phyloP scores from a whole-genome alignment of 1,140 invertebrate genomes.

The Tachypleus tridentatus region DNA sequence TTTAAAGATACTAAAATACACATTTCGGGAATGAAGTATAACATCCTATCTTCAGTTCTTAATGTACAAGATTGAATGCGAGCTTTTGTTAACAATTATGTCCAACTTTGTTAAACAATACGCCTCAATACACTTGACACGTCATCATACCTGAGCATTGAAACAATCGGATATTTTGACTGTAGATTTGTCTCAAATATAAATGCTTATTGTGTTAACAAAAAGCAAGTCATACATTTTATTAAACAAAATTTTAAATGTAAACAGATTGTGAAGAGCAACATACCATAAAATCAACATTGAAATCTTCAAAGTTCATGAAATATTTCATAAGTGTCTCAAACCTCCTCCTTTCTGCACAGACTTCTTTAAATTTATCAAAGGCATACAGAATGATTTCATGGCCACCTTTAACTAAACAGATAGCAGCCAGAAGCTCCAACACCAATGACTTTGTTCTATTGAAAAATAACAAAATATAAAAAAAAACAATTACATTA shows the following conservation, averaged over 20 bases:
- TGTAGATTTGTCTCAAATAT: too few species aligned
- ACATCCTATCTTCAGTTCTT: too few species aligned
- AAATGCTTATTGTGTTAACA: neutral
- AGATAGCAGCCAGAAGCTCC: slow-evolving; percentile 81
- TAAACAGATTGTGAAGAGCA: too few species aligned
- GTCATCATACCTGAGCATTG: too few species aligned
- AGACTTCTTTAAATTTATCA: slow-evolving; percentile 92
- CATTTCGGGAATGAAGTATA: too few species aligned
- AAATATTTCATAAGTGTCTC: slow-evolving; percentile 98
- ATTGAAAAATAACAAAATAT: neutral
- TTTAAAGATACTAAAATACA: too few species aligned
- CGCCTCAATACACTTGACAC: too few species aligned
- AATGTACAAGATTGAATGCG: too few species aligned
- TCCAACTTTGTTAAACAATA: too few species aligned
- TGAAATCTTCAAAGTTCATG: slow-evolving; percentile 89
- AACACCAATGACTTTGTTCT: slow-evolving; percentile 93
- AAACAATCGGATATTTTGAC: too few species aligned
- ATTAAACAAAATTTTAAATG: neutral
- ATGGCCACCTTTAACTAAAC: slow-evolving; percentile 94
- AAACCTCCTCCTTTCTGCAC: slow-evolving; percentile 71
- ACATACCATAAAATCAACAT: slow-evolving; percentile 96
- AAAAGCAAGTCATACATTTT: neutral
- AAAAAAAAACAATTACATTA: too few species aligned
- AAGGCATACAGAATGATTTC: slow-evolving; percentile 95
- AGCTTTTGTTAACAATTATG: too few species aligned